These are phyloP conservation scores for Adelphocoris suturalis DNA, from an alignment of 2,888 invertebrate species.

Conservation along the genomic window DNA sequence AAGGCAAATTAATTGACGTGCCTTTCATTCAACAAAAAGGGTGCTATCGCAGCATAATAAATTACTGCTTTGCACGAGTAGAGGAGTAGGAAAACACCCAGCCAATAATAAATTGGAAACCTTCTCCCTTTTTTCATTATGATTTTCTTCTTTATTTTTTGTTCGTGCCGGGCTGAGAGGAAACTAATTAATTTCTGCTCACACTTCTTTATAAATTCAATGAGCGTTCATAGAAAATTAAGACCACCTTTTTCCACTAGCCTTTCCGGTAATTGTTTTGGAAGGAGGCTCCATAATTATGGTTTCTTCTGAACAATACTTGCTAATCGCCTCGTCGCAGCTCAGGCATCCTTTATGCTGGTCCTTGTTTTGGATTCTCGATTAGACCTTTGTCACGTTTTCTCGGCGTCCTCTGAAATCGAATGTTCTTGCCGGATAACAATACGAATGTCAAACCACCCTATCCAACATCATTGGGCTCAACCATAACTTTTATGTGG, in stretches of 20 bases:
- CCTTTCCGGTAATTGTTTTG: conserved; percentile 31
- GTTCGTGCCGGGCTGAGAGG: background rate
- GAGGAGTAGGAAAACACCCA: background rate
- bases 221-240: conserved; percentile 63
- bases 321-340: background rate
- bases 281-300: conserved; percentile 13
- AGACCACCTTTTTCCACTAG: conserved; percentile 4
- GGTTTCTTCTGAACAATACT: conserved; percentile 20
- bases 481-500: no score
- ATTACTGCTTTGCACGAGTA: background rate
- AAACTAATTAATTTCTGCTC: conserved; percentile 61
- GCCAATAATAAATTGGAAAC: conserved; percentile 58
- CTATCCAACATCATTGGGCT: no score
- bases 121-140: conserved; percentile 36
- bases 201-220: conserved; percentile 58
- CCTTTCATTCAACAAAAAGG: background rate
- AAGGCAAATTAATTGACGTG: background rate
- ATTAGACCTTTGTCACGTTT: background rate
- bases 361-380: background rate
- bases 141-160: conserved; percentile 52
- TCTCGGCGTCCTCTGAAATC: background rate
- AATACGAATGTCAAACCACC: no score
- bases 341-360: background rate
- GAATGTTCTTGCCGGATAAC: background rate
- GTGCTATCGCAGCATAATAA: conserved; percentile 12